Conservation (phyloP, 2,888 invertebrate species). For the Cantharis rufa region DNA sequence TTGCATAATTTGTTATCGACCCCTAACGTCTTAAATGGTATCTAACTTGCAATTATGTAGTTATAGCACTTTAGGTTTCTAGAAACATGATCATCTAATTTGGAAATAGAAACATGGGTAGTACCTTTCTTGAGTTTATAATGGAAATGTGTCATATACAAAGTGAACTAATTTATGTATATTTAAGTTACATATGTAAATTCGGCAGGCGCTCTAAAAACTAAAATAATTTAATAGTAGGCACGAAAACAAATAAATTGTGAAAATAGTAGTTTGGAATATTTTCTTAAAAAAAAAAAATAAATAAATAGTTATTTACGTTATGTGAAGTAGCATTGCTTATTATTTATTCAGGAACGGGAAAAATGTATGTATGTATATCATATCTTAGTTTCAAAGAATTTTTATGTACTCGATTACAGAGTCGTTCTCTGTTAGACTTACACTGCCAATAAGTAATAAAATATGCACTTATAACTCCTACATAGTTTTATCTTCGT, state of each 20-base stretch:
- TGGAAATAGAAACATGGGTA: not conserved
- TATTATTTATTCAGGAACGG: constrained; percentile 13
- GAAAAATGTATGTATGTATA: constrained; percentile 5
- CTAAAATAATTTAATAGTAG: not conserved
- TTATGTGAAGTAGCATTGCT: not conserved
- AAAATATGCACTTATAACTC: constrained; percentile 47
- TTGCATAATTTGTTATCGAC: not conserved
- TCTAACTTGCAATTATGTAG: not conserved
- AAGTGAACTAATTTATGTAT: not conserved
- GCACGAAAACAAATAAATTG: not conserved
- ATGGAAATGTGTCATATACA: not conserved
- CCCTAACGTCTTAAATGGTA: not conserved
- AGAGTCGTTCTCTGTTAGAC: constrained; percentile 38
- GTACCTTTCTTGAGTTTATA: not conserved
- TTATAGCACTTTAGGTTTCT: not conserved
- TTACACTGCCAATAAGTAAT: constrained; percentile 47
- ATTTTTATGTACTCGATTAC: constrained; percentile 38
- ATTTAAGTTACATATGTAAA: not conserved
- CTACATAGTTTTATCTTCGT: constrained; percentile 34
- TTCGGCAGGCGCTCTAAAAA: not conserved
- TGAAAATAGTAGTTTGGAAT: not conserved
- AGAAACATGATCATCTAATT: not conserved
- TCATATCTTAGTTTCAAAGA: constrained; percentile 24
- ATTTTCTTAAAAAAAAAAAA: not conserved
- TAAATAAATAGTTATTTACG: not conserved